Evolutionary conservation across 2,888 invertebrate genomes (phyloP).

Genomic region (Aplocera efformata): DNA sequence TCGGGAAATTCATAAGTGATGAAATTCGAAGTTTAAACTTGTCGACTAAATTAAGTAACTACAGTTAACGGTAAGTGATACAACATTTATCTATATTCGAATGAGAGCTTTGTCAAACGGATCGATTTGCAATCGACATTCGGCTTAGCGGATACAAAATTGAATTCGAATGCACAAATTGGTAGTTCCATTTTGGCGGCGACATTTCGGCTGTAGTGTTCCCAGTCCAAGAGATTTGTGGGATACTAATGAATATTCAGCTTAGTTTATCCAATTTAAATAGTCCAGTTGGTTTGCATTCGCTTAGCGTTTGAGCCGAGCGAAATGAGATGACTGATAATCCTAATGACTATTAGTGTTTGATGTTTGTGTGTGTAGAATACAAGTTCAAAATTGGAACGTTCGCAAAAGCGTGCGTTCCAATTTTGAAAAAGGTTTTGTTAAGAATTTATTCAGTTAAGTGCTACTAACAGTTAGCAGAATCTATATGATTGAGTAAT

Average conservation of each 20-base stretch:
- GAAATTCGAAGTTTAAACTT: too few relatives aligned
- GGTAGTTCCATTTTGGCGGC: slow-evolving; percentile 15
- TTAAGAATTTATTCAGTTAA: too few relatives aligned
- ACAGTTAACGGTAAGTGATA: too few relatives aligned
- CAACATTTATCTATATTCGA: slow-evolving; percentile 18
- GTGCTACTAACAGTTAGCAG: too few relatives aligned
- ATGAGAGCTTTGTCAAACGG: slow-evolving; percentile 13
- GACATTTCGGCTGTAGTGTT: slow-evolving; percentile 11
- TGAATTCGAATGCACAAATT: slow-evolving; percentile 20
- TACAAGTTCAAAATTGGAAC: too few relatives aligned
- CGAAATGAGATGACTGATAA: neutral
- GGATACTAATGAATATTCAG: slow-evolving; percentile 22
- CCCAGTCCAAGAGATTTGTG: slow-evolving; percentile 14
- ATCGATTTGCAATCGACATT: slow-evolving; percentile 24
- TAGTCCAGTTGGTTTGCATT: slow-evolving; percentile 3
- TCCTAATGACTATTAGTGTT: too few relatives aligned
- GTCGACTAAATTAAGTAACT: too few relatives aligned
- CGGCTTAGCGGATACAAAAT: slow-evolving; percentile 19
- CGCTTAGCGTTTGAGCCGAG: slow-evolving; percentile 1
- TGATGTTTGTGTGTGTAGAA: too few relatives aligned
- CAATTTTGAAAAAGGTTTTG: too few relatives aligned
- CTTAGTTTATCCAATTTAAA: slow-evolving; percentile 12
- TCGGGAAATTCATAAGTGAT: too few relatives aligned
- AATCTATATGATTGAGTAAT: too few relatives aligned
- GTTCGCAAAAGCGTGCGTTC: too few relatives aligned